Base-by-base conservation (phyloP, 2,797 vertebrate genomes). In the Remorina albescens region DNA sequence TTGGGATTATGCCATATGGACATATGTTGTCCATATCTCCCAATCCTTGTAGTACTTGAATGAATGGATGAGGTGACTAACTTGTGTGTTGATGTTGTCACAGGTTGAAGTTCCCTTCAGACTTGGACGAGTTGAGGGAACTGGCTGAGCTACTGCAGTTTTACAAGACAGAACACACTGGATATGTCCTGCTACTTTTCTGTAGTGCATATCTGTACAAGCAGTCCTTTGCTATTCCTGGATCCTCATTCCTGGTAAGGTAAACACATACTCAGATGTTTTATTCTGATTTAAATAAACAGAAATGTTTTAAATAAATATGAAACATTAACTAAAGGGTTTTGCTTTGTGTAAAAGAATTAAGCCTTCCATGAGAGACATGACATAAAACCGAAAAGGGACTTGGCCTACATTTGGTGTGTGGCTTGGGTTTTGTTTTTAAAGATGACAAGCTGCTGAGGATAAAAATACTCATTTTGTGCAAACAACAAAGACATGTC, bases 141-240 rank as follows among this genome's bases (percentile, higher is more conserved):
- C 89, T 98, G 86, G 94, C 97, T 0, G 95, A 95, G 67, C 92
- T 97, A 53, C 91, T 99, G 83, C 95, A 93, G 79, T 95, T 96
- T 55, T 99, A 98, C 84, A 96, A 96, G 91, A 92, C 88, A 0
- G 95, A 97, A 81, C 96, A 98, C 90, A 94, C 94, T 2, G 92
- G 93, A 69, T 97, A 97, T 8, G 96, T 99, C 47, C 87, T 98
- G 85, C 88, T 97, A 4, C 95, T 99, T 15, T 99, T 97, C 93
- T 97, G 96, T 55, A 96, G 96, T 3, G 98, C 98, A 0, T 99
- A 99, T 88, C 94, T 99, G 79, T 99, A 99, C 94, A 99, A 99
- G 86, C 98, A 99, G 93, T 95, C 95, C 74, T 99, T 99, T 64
- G 98, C 97, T 84, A 98, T 99, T 63, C 98, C 98, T 1, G 97